These are phyloP conservation scores for Danio choprae DNA, from an alignment of 2,797 vertebrate species.

Conservation along the genomic window DNA sequence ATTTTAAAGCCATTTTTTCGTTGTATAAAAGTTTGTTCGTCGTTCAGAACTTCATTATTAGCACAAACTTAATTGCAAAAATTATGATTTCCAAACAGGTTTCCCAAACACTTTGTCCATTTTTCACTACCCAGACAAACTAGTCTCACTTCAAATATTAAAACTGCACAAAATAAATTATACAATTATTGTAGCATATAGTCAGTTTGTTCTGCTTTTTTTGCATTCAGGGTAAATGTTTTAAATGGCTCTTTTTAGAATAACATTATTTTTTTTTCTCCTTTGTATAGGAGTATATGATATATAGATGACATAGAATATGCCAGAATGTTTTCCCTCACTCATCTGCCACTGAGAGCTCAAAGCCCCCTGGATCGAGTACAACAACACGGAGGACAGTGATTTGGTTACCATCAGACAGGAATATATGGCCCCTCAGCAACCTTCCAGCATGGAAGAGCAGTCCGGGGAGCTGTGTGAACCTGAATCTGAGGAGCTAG, in stretches of 20 bases:
- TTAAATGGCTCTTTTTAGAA: background rate
- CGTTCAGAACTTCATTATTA: no score
- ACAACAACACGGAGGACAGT: conserved; percentile 62
- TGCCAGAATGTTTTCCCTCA: conserved; percentile 27
- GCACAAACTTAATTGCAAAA: no score
- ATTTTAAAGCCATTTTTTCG: no score
- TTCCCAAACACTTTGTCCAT: no score
- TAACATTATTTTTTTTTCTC: background rate
- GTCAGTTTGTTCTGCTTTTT: no score
- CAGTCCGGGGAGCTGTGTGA: conserved; percentile 48
- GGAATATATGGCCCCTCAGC: conserved; percentile 44
- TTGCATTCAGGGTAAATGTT: background rate
- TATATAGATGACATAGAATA: conserved; percentile 64
- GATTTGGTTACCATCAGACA: conserved; percentile 46
- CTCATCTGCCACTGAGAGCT: conserved; percentile 54
- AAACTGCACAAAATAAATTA: no score
- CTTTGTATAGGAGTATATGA: conserved; percentile 10
- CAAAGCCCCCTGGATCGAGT: background rate
- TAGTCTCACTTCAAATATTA: no score
- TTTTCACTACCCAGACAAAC: no score
- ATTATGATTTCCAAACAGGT: no score
- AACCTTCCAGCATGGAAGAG: conserved; percentile 47
- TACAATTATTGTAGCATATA: no score
- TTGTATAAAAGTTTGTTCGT: no score
- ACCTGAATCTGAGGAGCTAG: conserved; percentile 62